Percentiles rank a stretch among this genome's conserved stretches.
phyloP scores from a whole-genome alignment of 2,888 invertebrate species.

The Panzeria rudis region DNA sequence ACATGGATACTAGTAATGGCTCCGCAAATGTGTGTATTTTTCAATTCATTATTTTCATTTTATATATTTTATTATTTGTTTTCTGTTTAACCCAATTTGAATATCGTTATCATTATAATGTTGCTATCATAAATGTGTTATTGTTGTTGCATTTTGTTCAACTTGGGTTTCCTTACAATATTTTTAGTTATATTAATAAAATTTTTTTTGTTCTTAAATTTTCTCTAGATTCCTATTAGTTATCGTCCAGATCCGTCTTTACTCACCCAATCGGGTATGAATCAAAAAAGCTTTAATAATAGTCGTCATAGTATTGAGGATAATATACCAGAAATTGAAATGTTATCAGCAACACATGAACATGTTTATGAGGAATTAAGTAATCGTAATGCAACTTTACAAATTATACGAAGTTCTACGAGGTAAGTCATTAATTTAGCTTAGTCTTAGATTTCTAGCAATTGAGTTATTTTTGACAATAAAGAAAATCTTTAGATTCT shows the following conservation, averaged over 20 bases:
- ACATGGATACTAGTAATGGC: slow-evolving; percentile 75
- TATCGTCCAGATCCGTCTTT: slow-evolving; percentile 79
- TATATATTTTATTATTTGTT: slow-evolving; percentile 20
- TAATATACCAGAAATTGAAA: slow-evolving; percentile 82
- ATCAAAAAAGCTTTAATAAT: slow-evolving; percentile 77
- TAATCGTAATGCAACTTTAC: slow-evolving; percentile 82
- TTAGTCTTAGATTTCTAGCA: too few species aligned
- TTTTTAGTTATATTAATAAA: slow-evolving; percentile 2
- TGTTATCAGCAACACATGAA: slow-evolving; percentile 82
- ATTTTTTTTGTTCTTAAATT: slow-evolving; percentile 17
- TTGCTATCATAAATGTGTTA: slow-evolving; percentile 26
- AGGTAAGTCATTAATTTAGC: slow-evolving; percentile 75
- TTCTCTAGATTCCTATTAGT: slow-evolving; percentile 77
- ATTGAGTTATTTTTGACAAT: too few species aligned
- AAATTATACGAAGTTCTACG: slow-evolving; percentile 81
- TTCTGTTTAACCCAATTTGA: slow-evolving; percentile 58
- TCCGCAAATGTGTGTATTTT: slow-evolving; percentile 75
- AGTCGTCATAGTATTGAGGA: slow-evolving; percentile 77
- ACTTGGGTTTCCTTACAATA: slow-evolving; percentile 29
- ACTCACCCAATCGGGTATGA: slow-evolving; percentile 70
- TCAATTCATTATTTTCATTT: slow-evolving; percentile 53
- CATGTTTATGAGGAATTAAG: slow-evolving; percentile 82
- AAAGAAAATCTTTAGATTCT: too few species aligned
- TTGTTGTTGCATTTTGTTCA: slow-evolving; percentile 42
- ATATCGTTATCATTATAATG: slow-evolving; percentile 43